phyloP scores from a whole-genome alignment of 1,140 invertebrate genomes.

The Onthophagus taurus region DNA sequence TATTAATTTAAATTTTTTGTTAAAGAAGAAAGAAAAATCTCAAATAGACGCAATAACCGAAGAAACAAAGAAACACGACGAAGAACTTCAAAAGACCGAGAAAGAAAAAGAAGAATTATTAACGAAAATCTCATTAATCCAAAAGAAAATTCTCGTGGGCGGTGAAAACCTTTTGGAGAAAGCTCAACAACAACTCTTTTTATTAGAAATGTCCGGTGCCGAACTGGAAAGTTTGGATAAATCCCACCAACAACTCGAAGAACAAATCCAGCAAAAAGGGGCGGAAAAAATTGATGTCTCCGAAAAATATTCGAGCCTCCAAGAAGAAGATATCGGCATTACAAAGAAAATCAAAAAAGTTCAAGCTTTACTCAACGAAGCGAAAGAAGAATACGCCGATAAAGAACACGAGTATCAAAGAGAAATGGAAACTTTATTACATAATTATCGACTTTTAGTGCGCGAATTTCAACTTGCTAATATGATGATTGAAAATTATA shows the following conservation, averaged over 20 bases:
- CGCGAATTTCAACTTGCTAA: slow-evolving; percentile 88
- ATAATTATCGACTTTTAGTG: slow-evolving; percentile 81
- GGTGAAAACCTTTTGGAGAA: slow-evolving; percentile 98
- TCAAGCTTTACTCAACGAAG: slow-evolving; percentile 66
- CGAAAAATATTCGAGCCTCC: slow-evolving; percentile 87
- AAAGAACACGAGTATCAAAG: slow-evolving; percentile 89
- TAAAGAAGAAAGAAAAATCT: slow-evolving; percentile 36
- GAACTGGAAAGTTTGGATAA: slow-evolving; percentile 79
- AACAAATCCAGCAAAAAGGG: slow-evolving; percentile 78
- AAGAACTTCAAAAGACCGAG: slow-evolving; percentile 29
- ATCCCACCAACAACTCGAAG: slow-evolving; percentile 73
- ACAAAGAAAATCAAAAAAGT: slow-evolving; percentile 90
- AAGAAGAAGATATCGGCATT: slow-evolving; percentile 87
- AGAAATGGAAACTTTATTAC: slow-evolving; percentile 91
- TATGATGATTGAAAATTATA: slow-evolving; percentile 76
- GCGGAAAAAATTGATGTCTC: slow-evolving; percentile 91
- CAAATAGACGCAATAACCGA: slow-evolving; percentile 36
- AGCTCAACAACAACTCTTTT: slow-evolving; percentile 80
- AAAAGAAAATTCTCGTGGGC: slow-evolving; percentile 94
- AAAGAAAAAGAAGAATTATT: slow-evolving; percentile 68
- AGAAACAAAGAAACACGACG: slow-evolving; percentile 36
- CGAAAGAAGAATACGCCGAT: slow-evolving; percentile 80
- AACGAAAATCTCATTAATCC: slow-evolving; percentile 80
- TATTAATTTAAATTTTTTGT: slow-evolving; percentile 8
- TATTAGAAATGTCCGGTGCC: slow-evolving; percentile 82